A percentile compares a stretch with the other conserved stretches of the same genome.
Evolutionary conservation across 2,113 vertebrate genomes (phyloP).

Genomic region (Upupa epops): DNA sequence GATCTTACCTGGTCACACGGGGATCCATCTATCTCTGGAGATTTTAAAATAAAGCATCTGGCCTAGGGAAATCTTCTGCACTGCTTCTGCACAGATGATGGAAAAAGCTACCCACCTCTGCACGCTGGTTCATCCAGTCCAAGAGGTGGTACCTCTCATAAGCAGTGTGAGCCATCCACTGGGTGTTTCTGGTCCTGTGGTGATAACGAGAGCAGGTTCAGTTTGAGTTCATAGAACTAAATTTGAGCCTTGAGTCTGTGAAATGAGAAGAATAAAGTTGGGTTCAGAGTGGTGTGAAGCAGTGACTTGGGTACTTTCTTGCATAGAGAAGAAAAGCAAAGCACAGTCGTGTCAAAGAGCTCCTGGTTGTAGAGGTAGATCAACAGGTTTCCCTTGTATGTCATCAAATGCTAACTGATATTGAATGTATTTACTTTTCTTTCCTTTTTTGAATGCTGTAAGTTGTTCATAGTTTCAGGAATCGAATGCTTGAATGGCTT

Average conservation of each 20-base stretch:
- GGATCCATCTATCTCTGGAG: not conserved
- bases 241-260: not conserved
- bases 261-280: not conserved
- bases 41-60: not conserved
- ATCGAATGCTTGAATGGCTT: not conserved
- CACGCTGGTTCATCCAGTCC: not conserved
- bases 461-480: not conserved
- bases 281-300: not conserved
- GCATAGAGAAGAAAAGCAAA: not conserved
- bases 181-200: not conserved
- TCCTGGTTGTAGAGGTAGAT: not conserved
- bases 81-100: fast-evolving
- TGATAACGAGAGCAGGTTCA: not conserved
- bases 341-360: not conserved
- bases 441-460: not conserved
- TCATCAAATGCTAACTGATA: not conserved
- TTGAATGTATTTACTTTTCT: not conserved
- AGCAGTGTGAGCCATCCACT: not conserved
- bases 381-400: not conserved
- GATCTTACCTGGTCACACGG: not conserved
- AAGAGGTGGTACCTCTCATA: fast-evolving
- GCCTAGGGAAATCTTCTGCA: not conserved
- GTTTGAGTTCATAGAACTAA: not conserved
- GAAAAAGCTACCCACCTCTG: not conserved
- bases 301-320: not conserved